Conservation (phyloP, 2,113 vertebrate genomes). For the Pagrus major region DNA sequence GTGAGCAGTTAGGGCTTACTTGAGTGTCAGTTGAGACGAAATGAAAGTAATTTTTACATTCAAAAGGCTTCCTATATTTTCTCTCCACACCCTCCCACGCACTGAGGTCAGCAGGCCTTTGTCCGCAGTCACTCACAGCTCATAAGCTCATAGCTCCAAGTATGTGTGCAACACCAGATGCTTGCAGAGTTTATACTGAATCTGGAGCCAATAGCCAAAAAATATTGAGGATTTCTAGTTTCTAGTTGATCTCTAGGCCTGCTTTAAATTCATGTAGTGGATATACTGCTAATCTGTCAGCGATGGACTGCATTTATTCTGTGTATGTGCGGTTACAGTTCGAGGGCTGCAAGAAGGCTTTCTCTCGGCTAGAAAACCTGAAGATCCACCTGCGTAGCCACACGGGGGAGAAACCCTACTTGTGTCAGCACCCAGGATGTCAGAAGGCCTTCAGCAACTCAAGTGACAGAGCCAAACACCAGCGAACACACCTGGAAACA, state of each 20-base stretch:
- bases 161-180: background rate
- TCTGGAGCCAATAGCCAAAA: background rate
- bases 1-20: background rate
- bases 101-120: constrained; percentile 46
- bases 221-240: background rate
- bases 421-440: constrained; percentile 95
- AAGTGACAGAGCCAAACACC: constrained; percentile 97
- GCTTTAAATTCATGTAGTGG: constrained; percentile 8
- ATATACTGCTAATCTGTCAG: background rate
- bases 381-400: constrained; percentile 98
- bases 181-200: background rate
- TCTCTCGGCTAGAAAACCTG: constrained; percentile 97
- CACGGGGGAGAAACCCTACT: constrained; percentile 95
- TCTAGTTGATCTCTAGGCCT: background rate
- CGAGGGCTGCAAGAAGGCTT: constrained; percentile 96
- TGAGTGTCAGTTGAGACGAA: constrained; percentile 25
- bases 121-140: constrained; percentile 19
- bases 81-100: constrained; percentile 38
- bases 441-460: constrained; percentile 99
- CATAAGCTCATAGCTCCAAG: constrained; percentile 14
- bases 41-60: constrained; percentile 15
- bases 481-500: constrained; percentile 94
- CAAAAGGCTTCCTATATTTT: constrained; percentile 17
- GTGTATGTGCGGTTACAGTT: constrained; percentile 83
- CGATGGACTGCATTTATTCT: background rate